Conservation (phyloP, 2,888 invertebrate genomes). For the Eupithecia pulchellata region DNA sequence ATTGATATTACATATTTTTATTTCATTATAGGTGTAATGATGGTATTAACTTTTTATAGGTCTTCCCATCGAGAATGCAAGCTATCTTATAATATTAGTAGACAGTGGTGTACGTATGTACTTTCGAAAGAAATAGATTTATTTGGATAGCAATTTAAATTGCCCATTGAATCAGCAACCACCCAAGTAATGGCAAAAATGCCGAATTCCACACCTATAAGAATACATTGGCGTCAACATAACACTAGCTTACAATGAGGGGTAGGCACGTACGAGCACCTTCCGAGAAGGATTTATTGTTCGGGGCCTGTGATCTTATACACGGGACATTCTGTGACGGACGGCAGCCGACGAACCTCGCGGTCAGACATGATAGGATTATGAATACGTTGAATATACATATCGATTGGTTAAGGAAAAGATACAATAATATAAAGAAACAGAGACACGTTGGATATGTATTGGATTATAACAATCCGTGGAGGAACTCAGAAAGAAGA, state of each 20-base stretch:
- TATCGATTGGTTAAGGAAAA: neutral
- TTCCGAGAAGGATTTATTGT: conserved; percentile 51
- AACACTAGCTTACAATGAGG: conserved; percentile 32
- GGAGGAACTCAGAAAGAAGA: neutral
- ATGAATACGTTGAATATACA: neutral
- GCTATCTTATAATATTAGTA: neutral
- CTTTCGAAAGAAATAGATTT: neutral
- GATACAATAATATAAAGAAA: neutral
- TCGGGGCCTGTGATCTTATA: conserved; percentile 35
- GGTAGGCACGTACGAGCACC: conserved; percentile 52
- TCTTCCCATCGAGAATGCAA: neutral
- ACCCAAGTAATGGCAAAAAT: conserved; percentile 5
- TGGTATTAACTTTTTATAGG: neutral
- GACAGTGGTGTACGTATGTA: neutral
- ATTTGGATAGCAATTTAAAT: neutral
- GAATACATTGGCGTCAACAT: conserved; percentile 34
- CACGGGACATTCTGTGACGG: neutral
- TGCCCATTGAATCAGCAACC: neutral
- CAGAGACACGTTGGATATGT: neutral
- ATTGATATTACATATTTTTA: no score
- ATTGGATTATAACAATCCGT: neutral
- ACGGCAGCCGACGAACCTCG: neutral
- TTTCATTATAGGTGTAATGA: no score
- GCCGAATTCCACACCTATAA: neutral
- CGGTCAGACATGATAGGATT: neutral